These are phyloP conservation scores for Tetragonula clypearis DNA, from an alignment of 1,140 invertebrate species.

Conservation along the genomic window DNA sequence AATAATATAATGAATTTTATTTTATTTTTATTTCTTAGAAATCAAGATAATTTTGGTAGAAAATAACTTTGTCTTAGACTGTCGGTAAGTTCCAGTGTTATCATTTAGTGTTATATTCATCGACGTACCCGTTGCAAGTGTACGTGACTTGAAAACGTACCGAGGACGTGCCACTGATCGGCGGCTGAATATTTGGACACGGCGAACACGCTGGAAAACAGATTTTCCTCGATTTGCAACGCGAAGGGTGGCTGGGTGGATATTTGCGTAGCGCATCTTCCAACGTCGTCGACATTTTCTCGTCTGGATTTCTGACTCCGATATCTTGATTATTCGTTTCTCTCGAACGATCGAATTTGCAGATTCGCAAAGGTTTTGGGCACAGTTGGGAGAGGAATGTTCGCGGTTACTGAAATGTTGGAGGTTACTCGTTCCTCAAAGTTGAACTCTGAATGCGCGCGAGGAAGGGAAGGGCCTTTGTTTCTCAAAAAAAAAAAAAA, in stretches of 20 bases:
- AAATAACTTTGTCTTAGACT: no score
- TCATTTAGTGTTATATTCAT: no score
- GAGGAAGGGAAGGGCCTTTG: background rate
- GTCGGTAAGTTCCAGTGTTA: no score
- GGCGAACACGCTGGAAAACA: slow-evolving; percentile 27
- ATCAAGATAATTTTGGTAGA: no score
- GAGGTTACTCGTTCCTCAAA: background rate
- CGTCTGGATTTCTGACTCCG: no score
- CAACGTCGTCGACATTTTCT: slow-evolving; percentile 37
- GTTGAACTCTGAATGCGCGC: background rate
- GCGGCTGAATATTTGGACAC: slow-evolving; percentile 46
- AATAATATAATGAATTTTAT: no score
- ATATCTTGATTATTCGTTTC: background rate
- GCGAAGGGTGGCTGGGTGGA: slow-evolving; percentile 46
- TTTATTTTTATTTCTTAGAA: no score
- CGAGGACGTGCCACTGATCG: slow-evolving; percentile 30
- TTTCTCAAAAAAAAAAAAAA: background rate
- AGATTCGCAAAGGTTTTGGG: no score
- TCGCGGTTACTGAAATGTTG: background rate
- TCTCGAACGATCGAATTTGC: background rate
- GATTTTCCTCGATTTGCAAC: slow-evolving; percentile 32
- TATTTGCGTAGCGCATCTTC: slow-evolving; percentile 19
- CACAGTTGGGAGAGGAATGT: background rate
- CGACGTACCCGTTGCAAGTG: slow-evolving; percentile 63
- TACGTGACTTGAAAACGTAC: slow-evolving; percentile 67